Evolutionary conservation across 2,888 invertebrate genomes (phyloP), one percentile per base, ranked within the genome.

Genomic region (Galerucella nymphaeae): DNA sequence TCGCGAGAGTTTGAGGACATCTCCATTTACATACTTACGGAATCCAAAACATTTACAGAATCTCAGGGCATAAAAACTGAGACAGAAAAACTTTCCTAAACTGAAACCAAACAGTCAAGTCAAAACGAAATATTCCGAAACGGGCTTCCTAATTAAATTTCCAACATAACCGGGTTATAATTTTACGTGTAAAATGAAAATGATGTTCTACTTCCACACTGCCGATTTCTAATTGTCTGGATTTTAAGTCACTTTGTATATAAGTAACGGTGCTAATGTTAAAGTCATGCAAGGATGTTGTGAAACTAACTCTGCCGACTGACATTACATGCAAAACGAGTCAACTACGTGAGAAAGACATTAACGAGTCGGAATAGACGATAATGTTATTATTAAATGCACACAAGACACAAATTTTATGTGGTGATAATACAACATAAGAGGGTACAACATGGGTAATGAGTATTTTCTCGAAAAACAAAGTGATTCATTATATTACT

Each of bases 281-380:
- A 71, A 68, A 62, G 30, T 58, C 75, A 66, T 69, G 73, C 75
- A 71, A 75, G 62, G 68, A 75, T 70, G 66, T 75, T 66, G 72
- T 61, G 75, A 71, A 70, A 73, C 66, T 42, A n/a, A n/a, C n/a
- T n/a, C 61, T 67, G 71, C 64, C 64, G 16, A 11, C 42, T 30
- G 45, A 20, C 53, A 59, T 48, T 63, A 66, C 75, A 73, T 73
- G 75, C 73, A 75, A 74, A 75, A 61, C 41, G 41, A 38, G 42
- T 42, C 30, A 30, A 38, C 58, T 23, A n/a, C 58, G 58, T 62
- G 42, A 30, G 58, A 58, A 38, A 30, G 58, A 58, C 23, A 23
- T 58, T 58, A 58, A 58, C 23, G 14, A 58, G 23, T 30, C 11
- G 58, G 30, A 30, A 58, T 58, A 30, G 30, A 30, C 14, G n/a